Base-by-base conservation (phyloP, 2,797 vertebrate genomes). In the Benthosema pterotum region DNA sequence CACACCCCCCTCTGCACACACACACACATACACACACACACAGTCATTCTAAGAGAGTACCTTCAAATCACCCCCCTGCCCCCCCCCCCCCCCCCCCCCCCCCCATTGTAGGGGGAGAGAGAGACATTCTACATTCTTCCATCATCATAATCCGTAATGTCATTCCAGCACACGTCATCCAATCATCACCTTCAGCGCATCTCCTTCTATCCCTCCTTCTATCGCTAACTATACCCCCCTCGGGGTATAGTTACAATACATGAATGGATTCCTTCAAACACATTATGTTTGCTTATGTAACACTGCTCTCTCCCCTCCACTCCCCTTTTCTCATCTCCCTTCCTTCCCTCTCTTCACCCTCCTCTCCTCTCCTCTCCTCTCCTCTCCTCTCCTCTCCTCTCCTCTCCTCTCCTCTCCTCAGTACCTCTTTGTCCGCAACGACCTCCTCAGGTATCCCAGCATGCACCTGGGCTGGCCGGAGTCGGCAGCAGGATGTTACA, bases 401-500 rank as follows among this genome's bases (percentile, higher is more conserved):
- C 0, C 16, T 19, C 8, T 18, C 38, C 6, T 48, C 42, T 43
- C 28, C 13, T 16, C 18, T 42, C 19, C 5, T 9, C 42, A 7
- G 14, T 17, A 11, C 12, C 14, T 25, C 19, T 14, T 4, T 13
- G 12, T 58, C 60, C 7, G 14, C 50, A 13, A 42, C 73, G 72
- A 67, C 67, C 61, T 65, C 48, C 11, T 38, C 32, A 38, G 28
- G 14, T 63, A 17, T 72, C 80, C 76, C 78, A 85, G 25, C 69
- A 79, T 81, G 76, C 76, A 79, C 74, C 60, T 73, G 64, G 47
- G 71, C 60, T 73, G 64, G 47, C 52, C 7, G 32, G 11, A 38
- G 32, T 18, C 25, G 51, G 58, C 48, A 57, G 65, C 15, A 16
- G 11, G 2, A 11, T 43, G 46, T 76, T 78, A 69, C 55, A 63